Evolutionary conservation across 2,113 vertebrate species (phyloP).

Genomic region (Aleadryas rufinucha): DNA sequence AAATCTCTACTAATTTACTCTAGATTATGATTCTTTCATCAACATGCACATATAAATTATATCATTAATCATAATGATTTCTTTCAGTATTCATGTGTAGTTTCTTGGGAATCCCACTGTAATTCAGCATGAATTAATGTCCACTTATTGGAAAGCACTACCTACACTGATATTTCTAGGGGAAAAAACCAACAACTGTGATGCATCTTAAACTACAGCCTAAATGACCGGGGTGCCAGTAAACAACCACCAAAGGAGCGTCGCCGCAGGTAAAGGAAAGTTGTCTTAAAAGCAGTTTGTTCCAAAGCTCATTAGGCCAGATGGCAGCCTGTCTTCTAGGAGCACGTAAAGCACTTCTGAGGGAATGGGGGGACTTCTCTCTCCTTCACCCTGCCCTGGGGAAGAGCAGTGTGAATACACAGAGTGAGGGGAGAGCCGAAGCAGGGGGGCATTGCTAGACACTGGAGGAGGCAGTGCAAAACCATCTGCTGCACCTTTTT

Average conservation of each 20-base stretch:
- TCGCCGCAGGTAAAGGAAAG: slow-evolving; percentile 1
- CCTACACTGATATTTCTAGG: slow-evolving; percentile 6
- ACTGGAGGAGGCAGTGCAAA: not conserved
- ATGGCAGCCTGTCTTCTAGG: slow-evolving; percentile 32
- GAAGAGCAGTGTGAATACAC: not conserved
- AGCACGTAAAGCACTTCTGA: not conserved
- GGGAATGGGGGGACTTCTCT: not conserved
- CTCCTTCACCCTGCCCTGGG: not conserved
- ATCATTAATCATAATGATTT: slow-evolving; percentile 66
- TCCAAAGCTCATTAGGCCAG: slow-evolving; percentile 28
- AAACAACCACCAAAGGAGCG: not conserved
- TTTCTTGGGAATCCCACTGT: slow-evolving; percentile 62
- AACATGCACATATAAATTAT: slow-evolving; percentile 67
- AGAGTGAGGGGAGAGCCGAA: not conserved
- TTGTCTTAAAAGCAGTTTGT: slow-evolving; percentile 37
- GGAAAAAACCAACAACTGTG: not conserved
- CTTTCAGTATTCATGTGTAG: slow-evolving; percentile 54
- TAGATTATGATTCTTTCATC: slow-evolving; percentile 65
- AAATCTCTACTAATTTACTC: slow-evolving; percentile 65
- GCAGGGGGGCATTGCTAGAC: not conserved
- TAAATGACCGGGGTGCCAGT: slow-evolving; percentile 11
- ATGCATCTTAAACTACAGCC: slow-evolving; percentile 9
- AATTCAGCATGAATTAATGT: slow-evolving; percentile 67
- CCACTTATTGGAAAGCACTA: slow-evolving; percentile 44
- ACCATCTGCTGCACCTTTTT: not conserved